Evolutionary conservation across 2,113 vertebrate genomes (phyloP).

Genomic region (Mola mola): DNA sequence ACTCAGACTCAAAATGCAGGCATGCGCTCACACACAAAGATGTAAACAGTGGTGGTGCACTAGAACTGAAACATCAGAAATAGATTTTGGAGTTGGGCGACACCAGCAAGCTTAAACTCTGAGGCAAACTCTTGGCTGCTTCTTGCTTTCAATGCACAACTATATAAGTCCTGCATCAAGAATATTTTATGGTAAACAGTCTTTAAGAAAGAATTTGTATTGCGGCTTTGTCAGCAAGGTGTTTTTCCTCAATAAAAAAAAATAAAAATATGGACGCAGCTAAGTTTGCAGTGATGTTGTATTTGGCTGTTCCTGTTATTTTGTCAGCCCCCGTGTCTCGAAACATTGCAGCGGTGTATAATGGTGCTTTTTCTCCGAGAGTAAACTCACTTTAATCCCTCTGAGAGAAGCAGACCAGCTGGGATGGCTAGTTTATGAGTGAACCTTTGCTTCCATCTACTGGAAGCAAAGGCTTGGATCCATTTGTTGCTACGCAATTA

Average conservation of each 20-base stretch:
- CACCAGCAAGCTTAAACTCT: slow-evolving; percentile 7
- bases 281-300: neutral
- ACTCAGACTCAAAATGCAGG: slow-evolving; percentile 18
- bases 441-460: slow-evolving; percentile 49
- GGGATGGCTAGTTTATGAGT: neutral
- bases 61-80: slow-evolving; percentile 24
- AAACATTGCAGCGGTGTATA: neutral
- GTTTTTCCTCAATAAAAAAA: too few relatives aligned
- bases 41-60: slow-evolving; percentile 28
- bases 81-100: slow-evolving; percentile 32
- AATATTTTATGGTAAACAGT: neutral
- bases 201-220: neutral
- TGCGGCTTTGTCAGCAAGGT: neutral
- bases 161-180: neutral
- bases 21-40: slow-evolving; percentile 29
- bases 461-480: neutral
- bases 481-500: neutral
- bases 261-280: neutral
- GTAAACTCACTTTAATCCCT: neutral
- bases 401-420: neutral
- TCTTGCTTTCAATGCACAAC: neutral
- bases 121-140: neutral
- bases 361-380: slow-evolving; percentile 12
- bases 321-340: neutral
- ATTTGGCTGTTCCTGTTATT: slow-evolving; percentile 1